Evolutionary conservation across 2,113 vertebrate genomes (phyloP), one percentile per base, ranked within the genome.

Genomic region (Dicaeum eximium): DNA sequence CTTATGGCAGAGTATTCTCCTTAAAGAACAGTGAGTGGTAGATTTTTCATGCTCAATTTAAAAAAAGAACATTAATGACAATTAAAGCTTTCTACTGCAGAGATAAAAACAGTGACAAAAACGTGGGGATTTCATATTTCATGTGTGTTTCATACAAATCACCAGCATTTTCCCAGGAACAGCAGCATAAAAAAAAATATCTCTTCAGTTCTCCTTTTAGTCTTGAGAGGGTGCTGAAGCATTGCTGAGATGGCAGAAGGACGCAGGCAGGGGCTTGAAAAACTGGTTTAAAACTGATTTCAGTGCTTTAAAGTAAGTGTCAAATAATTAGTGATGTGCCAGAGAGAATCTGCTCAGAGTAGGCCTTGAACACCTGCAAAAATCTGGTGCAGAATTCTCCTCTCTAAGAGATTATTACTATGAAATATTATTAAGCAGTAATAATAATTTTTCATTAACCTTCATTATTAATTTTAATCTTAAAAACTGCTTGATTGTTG

Each of bases 171-270:
- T 40, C 33, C 13, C 38, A 74, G 44, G 57, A 80, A 25, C 35
- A 72, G 23, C 56, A 62, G 23, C 51, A 56, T 25, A 3, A 6
- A 27, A 74, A 65, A 13, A 54, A 50, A 30, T 40, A 18, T 5
- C 23, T 70, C 17, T 73, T 84, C 87, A 93, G 62, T 94, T 95
- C 89, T 90, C 45, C 31, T 61, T 94, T 89, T 17, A 62, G 75
- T 93, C 97, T 91, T 90, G 70, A 95, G 95, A 67, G 97, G 95
- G 89, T 92, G 92, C 90, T 97, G 84, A 40, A 88, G 69, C 44
- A 65, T 86, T 81, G 62, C 80, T 45, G 67, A 48, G 24, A 16
- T 53, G 47, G 64, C 54, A 85, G 56, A 40, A 33, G 40, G 30
- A 37, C 33, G 47, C 5, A 5, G 56, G 24, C 31, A 48, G 24